Evolutionary conservation across 2,888 invertebrate species (phyloP).

Genomic region (Melangyna quadrimaculata): DNA sequence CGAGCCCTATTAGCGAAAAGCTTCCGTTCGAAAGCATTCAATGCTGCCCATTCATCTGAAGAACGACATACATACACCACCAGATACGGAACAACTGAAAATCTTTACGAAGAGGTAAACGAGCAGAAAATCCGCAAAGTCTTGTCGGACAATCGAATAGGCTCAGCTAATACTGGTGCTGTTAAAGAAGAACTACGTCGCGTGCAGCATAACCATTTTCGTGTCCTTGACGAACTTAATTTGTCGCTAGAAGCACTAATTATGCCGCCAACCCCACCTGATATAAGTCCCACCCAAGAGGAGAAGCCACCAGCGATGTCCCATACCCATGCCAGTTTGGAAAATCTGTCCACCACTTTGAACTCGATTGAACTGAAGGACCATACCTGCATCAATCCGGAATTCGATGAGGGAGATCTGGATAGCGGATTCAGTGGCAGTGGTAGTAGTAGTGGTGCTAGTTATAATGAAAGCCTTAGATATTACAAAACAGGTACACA

Average conservation of each 20-base stretch:
- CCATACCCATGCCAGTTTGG: conserved; percentile 79
- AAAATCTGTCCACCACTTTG: conserved; percentile 79
- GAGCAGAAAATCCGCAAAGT: conserved; percentile 81
- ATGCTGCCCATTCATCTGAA: conserved; percentile 77
- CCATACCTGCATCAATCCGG: conserved; percentile 80
- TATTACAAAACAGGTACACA: conserved; percentile 80
- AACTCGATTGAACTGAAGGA: conserved; percentile 81
- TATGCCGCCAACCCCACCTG: conserved; percentile 87
- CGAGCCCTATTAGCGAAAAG: conserved; percentile 79
- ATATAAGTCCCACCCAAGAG: conserved; percentile 82
- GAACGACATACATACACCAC: conserved; percentile 87
- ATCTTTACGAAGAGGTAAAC: conserved; percentile 80
- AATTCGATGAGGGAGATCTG: conserved; percentile 83
- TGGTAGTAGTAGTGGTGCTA: conserved; percentile 90
- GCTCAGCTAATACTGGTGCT: conserved; percentile 86
- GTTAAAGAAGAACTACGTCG: conserved; percentile 92
- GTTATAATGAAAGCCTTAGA: conserved; percentile 88
- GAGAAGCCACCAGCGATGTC: conserved; percentile 80
- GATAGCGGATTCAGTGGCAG: conserved; percentile 88
- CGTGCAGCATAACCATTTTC: conserved; percentile 91
- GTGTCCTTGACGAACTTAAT: conserved; percentile 92
- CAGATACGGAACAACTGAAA: conserved; percentile 90
- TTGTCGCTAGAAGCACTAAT: conserved; percentile 93
- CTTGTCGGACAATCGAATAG: conserved; percentile 83
- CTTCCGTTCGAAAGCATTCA: conserved; percentile 78